A percentile compares a stretch with the other conserved stretches of the same genome.
Evolutionary conservation across 2,113 vertebrate species (phyloP).

Genomic region (Pollimyrus isidori): DNA sequence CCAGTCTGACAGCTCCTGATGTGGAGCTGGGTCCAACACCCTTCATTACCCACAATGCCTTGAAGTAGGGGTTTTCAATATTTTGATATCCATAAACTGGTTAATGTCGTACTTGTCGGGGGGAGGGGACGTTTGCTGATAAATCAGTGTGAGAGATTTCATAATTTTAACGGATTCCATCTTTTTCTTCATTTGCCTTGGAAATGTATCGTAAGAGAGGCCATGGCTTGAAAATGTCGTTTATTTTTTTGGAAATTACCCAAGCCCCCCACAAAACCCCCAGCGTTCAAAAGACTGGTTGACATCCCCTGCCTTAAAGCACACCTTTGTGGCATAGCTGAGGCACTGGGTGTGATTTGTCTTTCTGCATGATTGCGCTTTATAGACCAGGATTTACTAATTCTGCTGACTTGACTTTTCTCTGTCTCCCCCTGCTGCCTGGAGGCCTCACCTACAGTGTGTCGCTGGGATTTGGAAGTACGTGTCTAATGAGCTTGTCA

Average conservation of each 20-base stretch:
- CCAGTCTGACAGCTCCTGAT: background rate
- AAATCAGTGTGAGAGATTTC: background rate
- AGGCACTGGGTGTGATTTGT: background rate
- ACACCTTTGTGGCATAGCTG: background rate
- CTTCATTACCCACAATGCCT: background rate
- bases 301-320: background rate
- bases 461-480: slow-evolving; percentile 95
- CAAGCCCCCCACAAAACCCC: background rate
- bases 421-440: slow-evolving; percentile 61
- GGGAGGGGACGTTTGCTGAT: background rate
- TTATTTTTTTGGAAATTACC: background rate
- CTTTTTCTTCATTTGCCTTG: background rate
- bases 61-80: background rate
- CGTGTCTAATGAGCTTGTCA: slow-evolving; percentile 55
- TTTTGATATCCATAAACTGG: background rate
- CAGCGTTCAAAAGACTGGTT: background rate
- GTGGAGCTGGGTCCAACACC: background rate
- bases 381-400: background rate
- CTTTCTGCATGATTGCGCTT: background rate
- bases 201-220: background rate
- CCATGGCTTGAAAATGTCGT: background rate
- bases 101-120: background rate
- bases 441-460: slow-evolving; percentile 94
- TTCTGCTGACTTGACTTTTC: slow-evolving; percentile 34
- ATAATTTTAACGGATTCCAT: background rate